Evolutionary conservation across 2,888 invertebrate genomes (phyloP), one percentile per base, ranked within the genome.

Genomic region (Empis stercorea): DNA sequence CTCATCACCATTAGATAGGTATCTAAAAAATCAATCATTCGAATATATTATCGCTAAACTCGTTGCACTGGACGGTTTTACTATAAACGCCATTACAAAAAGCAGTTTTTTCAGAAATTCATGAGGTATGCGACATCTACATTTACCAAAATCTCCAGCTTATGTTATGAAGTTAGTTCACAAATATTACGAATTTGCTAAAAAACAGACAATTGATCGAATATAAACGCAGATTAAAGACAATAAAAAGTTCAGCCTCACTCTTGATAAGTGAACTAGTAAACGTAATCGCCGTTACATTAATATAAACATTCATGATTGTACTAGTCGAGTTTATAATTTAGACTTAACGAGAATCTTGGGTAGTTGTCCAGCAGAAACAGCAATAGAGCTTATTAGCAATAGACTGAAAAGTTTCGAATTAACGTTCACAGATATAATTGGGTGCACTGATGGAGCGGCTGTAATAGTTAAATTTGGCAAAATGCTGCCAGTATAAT

Each of bases 271-370:
- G 16, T 44, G 44, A 15, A 44, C 44, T 9, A 44, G 44, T 10
- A 5, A 16, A n/a, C 14, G 36, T 14, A 40, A 40, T 27, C n/a
- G n/a, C n/a, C 6, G 14, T 15, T 40, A 14, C 15, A 13, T 40
- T 10, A 27, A 40, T n/a, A 40, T 40, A 40, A 13, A 27, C n/a
- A 23, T 40, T 52, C 47, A 50, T 52, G n/a, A 27, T 27, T 15
- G 27, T 40, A n/a, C 5, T 27, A 6, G n/a, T 10, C 14, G 15
- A n/a, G n/a, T 15, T 23, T 20, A 40, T n/a, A 40, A 40, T 40
- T 40, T 40, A n/a, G 20, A 17, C 5, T 17, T 38, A 16, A 13
- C 16, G 6, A 27, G 23, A 23, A n/a, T 40, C 6, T 20, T 27
- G 13, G n/a, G 40, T 23, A 23, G 23, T n/a, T 40, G 40, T 27